Base-by-base conservation (phyloP, 2,113 vertebrate genomes). In the Nycticorax nycticorax region DNA sequence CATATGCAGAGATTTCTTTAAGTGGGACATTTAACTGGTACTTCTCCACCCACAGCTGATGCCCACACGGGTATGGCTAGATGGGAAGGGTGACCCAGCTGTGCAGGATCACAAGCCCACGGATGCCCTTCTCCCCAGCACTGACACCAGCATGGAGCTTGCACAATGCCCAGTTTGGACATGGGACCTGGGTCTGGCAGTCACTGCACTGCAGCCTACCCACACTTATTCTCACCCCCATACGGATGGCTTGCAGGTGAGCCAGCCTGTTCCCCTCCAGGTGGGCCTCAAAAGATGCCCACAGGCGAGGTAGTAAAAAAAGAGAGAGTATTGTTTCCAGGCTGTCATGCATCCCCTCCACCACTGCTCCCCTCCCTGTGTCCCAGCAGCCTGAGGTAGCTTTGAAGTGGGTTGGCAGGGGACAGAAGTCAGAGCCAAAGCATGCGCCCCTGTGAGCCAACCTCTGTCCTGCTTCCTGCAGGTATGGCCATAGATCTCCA, bases 311-410 rank as follows among this genome's bases (percentile, higher is more conserved):
- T 0, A 63, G 43, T 18, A 43, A 69, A 37, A 71, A 63, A 59
- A 64, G 7, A 74, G 13, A 45, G 66, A 24, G 18, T 5, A 91
- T 81, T 96, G 89, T 96, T 95, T 72, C 64, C 33, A 75, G 76
- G 76, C 93, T 68, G 76, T 68, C 91, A 96, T 56, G 93, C 91
- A 78, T 91, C 14, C 37, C 60, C 24, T 85, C 39, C 68, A 85
- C 16, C 62, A 6, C 35, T 22, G 20, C 45, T 80, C 67, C 53
- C 50, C 64, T 77, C 7, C 32, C 12, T 2, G 1, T 0, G 1
- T 71, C 35, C 59, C 83, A 6, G 0, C 1, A 0, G 55, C 50
- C 66, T 41, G 41, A 41, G 41, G 41, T 41, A 41, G 41, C 41
- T 41, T 41, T 41, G 41, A 94, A 81, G 86, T 91, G 83, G 73